Percentiles rank a stretch among this genome's conserved stretches.
phyloP scores from a whole-genome alignment of 1,140 invertebrate species.

The Sycophila sp. region DNA sequence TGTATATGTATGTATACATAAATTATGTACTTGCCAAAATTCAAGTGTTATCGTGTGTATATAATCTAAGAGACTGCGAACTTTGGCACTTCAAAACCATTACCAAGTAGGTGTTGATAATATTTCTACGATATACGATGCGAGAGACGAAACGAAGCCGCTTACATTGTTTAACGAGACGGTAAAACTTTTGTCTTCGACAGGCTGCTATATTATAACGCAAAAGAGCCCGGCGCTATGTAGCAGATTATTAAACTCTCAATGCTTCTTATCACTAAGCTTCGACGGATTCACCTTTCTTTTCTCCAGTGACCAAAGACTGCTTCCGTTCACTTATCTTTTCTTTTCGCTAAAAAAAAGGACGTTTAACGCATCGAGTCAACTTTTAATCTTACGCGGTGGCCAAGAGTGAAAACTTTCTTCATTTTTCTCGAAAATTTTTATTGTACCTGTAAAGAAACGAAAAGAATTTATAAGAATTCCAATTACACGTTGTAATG shows the following conservation, averaged over 20 bases:
- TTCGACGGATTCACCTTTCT: no score
- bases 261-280: slow-evolving; percentile 22
- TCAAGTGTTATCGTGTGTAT: slow-evolving; percentile 29
- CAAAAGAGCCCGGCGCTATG: not conserved
- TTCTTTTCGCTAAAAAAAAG: no score
- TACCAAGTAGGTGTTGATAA: slow-evolving; percentile 29
- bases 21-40: slow-evolving; percentile 37
- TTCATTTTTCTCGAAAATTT: no score
- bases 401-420: no score
- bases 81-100: slow-evolving; percentile 38
- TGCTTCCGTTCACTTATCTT: no score
- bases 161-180: not conserved
- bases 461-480: not conserved
- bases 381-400: no score
- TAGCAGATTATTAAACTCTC: not conserved
- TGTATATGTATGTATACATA: no score
- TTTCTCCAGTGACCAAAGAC: no score
- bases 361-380: no score
- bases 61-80: slow-evolving; percentile 38
- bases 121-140: slow-evolving; percentile 25
- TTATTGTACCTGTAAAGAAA: slow-evolving; percentile 2
- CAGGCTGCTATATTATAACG: not conserved
- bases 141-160: not conserved
- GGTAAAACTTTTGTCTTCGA: slow-evolving; percentile 10
- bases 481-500: not conserved